These are phyloP conservation scores for Mythimna albipuncta DNA, from an alignment of 2,888 invertebrate genomes.

Conservation along the genomic window DNA sequence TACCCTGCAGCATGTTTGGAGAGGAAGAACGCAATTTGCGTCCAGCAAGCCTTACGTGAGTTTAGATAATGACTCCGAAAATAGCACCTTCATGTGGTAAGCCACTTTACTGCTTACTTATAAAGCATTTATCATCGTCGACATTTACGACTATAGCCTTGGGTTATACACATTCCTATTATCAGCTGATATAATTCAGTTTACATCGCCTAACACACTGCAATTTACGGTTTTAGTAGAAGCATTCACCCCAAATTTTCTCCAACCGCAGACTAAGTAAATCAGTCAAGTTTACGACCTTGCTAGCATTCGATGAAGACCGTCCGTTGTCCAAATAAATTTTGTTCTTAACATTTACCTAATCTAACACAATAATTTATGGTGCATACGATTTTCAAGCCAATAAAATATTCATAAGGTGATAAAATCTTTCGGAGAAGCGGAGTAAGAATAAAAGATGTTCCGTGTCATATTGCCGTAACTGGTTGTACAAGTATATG, in stretches of 20 bases:
- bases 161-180: background rate
- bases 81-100: background rate
- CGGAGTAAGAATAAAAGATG: conserved; percentile 60
- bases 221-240: background rate
- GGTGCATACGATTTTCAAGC: conserved; percentile 67
- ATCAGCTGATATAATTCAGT: background rate
- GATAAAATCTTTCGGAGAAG: conserved; percentile 79
- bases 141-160: background rate
- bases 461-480: conserved; percentile 68
- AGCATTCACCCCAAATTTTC: background rate
- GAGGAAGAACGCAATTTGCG: background rate
- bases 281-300: conserved; percentile 44
- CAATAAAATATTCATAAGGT: conserved; percentile 79
- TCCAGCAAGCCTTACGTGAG: background rate
- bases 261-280: conserved; percentile 16
- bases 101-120: background rate
- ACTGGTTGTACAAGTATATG: conserved; percentile 62
- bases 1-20: background rate
- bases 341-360: conserved; percentile 55
- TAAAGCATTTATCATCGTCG: background rate
- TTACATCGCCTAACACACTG: background rate
- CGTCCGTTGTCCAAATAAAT: conserved; percentile 57
- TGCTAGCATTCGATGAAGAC: conserved; percentile 37
- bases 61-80: background rate
- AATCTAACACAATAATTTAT: conserved; percentile 70